These are phyloP conservation scores for Cephalopterus ornatus DNA, from an alignment of 2,113 vertebrate species.

Conservation along the genomic window DNA sequence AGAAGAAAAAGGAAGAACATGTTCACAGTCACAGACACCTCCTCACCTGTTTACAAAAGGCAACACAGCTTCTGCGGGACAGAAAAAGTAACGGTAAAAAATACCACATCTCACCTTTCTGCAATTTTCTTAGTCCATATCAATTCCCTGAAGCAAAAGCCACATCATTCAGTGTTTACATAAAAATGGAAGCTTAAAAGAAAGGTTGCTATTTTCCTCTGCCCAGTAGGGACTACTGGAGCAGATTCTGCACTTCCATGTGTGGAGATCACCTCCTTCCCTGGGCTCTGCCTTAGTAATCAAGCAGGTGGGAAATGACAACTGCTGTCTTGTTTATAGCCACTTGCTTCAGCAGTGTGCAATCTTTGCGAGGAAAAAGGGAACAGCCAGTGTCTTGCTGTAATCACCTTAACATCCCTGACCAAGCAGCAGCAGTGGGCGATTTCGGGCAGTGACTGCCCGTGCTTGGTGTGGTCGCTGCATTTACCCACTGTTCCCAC, in stretches of 20 bases:
- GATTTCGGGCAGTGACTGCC: not conserved
- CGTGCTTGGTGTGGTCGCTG: fast-evolving
- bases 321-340: fast-evolving
- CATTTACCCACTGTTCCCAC: not conserved
- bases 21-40: slow-evolving; percentile 9
- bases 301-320: fast-evolving
- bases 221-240: not conserved
- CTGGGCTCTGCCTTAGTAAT: not conserved
- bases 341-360: not conserved
- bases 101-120: not conserved
- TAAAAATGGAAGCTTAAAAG: not conserved
- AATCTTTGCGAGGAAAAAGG: not conserved
- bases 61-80: not conserved
- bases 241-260: not conserved
- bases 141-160: not conserved
- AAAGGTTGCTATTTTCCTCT: not conserved
- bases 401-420: not conserved
- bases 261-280: fast-evolving
- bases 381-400: not conserved
- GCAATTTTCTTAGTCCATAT: not conserved
- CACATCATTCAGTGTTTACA: not conserved
- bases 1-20: slow-evolving; percentile 66
- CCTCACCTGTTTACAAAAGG: slow-evolving; percentile 17
- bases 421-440: fast-evolving
- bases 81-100: not conserved